Evolutionary conservation across 2,113 vertebrate genomes (phyloP), one percentile per base, ranked within the genome.

Genomic region (Phylloscopus trochilus): DNA sequence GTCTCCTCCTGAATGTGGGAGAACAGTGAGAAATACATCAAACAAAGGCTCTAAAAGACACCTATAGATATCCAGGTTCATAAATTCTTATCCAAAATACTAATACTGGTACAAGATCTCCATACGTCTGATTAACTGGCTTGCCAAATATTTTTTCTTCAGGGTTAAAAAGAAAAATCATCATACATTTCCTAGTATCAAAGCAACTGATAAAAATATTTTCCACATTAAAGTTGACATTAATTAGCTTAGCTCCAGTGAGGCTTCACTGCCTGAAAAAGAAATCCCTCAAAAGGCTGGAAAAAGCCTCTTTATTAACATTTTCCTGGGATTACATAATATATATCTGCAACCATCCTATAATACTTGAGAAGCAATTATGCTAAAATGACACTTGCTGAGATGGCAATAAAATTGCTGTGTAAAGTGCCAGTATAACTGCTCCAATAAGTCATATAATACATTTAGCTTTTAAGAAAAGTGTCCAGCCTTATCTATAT

Each of bases 191-290:
- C 56, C 44, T 30, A 21, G 14, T 82, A 90, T 68, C 66, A 92
- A 94, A 95, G 67, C 18, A 88, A 83, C 33, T 15, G 62, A 88
- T 85, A 90, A 86, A 93, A 90, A 59, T 75, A 88, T 85, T 92
- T 93, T 85, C 56, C 20, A 15, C 62, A 83, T 90, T 85, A 93
- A 90, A 90, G 51, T 26, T 92, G 86, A 83, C 70, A 88, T 88
- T 93, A 80, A 92, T 90, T 90, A 85, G 62, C 79, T 88, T 47
- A 72, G 51, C 62, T 68, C 47, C 78, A n/a, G 27, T 67, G 33
- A 90, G 58, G 16, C 67, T 52, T 77, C 49, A 43, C 21, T 83
- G 46, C 26, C 58, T 88, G 56, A 41, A 87, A 81, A 77, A 83
- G 19, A 83, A 87, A 85, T 79, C 62, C 26, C 52, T 90, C 75